phyloP scores from a whole-genome alignment of 2,888 invertebrate genomes.

The Eristalis arbustorum region DNA sequence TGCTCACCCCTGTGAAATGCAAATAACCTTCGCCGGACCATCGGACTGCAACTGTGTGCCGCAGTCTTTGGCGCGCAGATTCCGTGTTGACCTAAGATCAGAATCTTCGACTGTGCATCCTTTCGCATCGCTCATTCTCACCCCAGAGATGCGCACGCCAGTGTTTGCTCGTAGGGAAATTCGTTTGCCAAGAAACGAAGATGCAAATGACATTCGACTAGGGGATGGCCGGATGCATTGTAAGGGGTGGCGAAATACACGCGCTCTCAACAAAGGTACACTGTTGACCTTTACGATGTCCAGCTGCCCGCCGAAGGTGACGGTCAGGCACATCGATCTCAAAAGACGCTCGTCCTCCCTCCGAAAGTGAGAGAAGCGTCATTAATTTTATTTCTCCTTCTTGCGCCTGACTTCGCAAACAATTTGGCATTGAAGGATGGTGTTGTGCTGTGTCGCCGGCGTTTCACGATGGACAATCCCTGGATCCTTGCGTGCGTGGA shows the following conservation, averaged over 20 bases:
- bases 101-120: constrained; percentile 47
- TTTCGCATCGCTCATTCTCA: constrained; percentile 20
- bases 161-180: constrained; percentile 65
- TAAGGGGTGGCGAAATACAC: constrained; percentile 57
- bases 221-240: constrained; percentile 31
- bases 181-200: constrained; percentile 26
- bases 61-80: constrained; percentile 18
- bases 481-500: constrained; percentile 60
- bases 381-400: constrained; percentile 57
- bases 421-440: constrained; percentile 68
- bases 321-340: constrained; percentile 51
- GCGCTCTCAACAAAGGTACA: constrained; percentile 46
- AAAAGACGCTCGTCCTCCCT: background rate
- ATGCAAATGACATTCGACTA: constrained; percentile 55
- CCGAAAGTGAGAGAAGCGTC: constrained; percentile 12
- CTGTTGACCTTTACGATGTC: constrained; percentile 58
- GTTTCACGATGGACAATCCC: constrained; percentile 25
- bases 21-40: constrained; percentile 53
- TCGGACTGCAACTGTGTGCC: background rate
- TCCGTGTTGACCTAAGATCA: constrained; percentile 54
- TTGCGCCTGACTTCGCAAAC: constrained; percentile 59
- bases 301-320: constrained; percentile 61
- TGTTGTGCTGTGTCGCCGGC: constrained; percentile 2
- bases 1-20: constrained; percentile 41
- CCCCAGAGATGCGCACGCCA: constrained; percentile 50